Conservation (phyloP, 2,888 invertebrate species). For the Agonopterix subpropinquella region DNA sequence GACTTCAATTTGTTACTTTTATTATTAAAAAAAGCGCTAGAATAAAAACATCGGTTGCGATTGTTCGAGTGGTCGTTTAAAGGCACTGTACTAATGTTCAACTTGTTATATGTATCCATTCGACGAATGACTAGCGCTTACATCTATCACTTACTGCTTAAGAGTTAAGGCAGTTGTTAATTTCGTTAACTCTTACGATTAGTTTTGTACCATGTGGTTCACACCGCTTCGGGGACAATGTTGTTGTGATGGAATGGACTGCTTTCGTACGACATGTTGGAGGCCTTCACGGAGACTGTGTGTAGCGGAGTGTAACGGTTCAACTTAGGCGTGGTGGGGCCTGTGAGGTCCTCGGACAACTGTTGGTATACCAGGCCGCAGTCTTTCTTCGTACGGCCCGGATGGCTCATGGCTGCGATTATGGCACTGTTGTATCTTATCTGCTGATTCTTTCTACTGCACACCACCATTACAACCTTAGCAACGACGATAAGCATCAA, state of each 20-base stretch:
- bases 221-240: slow-evolving; percentile 78
- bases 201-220: slow-evolving; percentile 40
- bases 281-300: slow-evolving; percentile 58
- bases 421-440: slow-evolving; percentile 70
- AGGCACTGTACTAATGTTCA: slow-evolving; percentile 50
- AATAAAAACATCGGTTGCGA: slow-evolving; percentile 46
- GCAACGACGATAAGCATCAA: slow-evolving; percentile 71
- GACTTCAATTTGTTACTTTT: slow-evolving; percentile 68
- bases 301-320: slow-evolving; percentile 78
- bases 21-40: slow-evolving; percentile 65
- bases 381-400: slow-evolving; percentile 78
- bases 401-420: slow-evolving; percentile 71
- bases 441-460: slow-evolving; percentile 50
- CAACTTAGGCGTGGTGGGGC: slow-evolving; percentile 80
- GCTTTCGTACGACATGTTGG: slow-evolving; percentile 75
- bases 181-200: slow-evolving; percentile 40
- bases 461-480: slow-evolving; percentile 65
- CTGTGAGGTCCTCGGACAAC: slow-evolving; percentile 84
- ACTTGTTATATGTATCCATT: slow-evolving; percentile 42
- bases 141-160: slow-evolving; percentile 66
- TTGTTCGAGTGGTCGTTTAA: slow-evolving; percentile 52
- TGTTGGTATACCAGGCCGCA: slow-evolving; percentile 87
- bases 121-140: slow-evolving; percentile 67
- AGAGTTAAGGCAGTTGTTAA: slow-evolving; percentile 65
- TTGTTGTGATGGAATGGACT: slow-evolving; percentile 79